Base-by-base conservation (phyloP, 2,797 vertebrate genomes). In the Syngnathus rostellatus region DNA sequence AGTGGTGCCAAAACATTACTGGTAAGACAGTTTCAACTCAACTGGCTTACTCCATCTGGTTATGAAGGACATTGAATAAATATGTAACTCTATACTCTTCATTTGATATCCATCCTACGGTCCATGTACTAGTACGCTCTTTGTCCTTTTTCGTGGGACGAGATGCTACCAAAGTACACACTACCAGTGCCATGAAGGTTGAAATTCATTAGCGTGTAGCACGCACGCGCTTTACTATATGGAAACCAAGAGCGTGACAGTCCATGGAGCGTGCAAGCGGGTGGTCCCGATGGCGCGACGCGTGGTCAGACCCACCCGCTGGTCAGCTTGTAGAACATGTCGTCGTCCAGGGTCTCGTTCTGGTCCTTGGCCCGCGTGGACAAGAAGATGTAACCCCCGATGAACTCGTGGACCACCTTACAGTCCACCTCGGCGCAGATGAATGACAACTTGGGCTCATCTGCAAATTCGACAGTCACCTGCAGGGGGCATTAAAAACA, bases 291-390 rank as follows among this genome's bases (percentile, higher is more conserved):
- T 31, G 46, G 16, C 14, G 23, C 12, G 6, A 19, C 16, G 31
- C 16, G 83, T 72, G 54, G 62, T 99, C 92, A 98, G 85, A 98
- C 92, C 96, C 97, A 99, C 64, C 96, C 97, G 1, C 97, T 98
- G 85, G 96, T 98, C 80, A 99, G 94, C 92, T 99, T 99, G 89
- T 98, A 98, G 92, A 99, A 99, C 96, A 99, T 98, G 90, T 99
- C 97, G 82, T 99, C 97, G 0, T 99, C 97, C 75, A 99, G 89
- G 72, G 95, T 98, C 88, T 99, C 97, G 14, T 99, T 99, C 90
- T 99, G 96, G 87, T 98, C 96, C 87, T 99, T 99, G 40, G 97
- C 96, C 0, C 97, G 91, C 0, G 96, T 99, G 12, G 96, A 99
- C 77, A 99, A 81, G 88, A 99, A 99, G 87, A 99, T 99, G 90